These are phyloP conservation scores for Enteromius thamalakanensis DNA, from an alignment of 2,797 vertebrate species.

Conservation along the genomic window DNA sequence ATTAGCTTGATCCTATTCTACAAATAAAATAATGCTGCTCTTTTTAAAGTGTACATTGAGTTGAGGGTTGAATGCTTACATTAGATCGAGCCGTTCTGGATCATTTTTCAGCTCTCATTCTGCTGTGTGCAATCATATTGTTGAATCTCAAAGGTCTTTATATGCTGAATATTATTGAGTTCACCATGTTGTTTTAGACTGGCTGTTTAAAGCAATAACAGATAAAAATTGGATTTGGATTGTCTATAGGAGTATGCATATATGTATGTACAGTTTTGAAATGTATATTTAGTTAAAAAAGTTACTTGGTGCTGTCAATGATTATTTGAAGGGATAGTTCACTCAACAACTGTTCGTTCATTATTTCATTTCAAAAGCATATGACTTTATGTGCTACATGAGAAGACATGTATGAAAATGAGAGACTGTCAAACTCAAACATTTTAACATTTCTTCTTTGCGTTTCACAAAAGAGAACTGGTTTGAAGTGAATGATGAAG, in stretches of 20 bases:
- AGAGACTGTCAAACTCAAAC: background rate
- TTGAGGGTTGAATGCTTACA: background rate
- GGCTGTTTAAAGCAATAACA: slow-evolving; percentile 21
- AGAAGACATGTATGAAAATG: background rate
- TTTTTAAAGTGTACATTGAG: background rate
- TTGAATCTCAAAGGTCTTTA: background rate
- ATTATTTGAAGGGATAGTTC: slow-evolving; percentile 35
- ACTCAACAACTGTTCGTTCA: background rate
- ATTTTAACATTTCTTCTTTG: background rate
- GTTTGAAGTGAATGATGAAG: background rate
- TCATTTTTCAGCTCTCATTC: background rate
- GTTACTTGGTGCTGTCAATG: slow-evolving; percentile 1
- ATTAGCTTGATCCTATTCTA: background rate
- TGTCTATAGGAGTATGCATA: slow-evolving; percentile 8
- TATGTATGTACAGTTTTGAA: slow-evolving; percentile 40
- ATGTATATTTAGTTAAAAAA: slow-evolving; percentile 45
- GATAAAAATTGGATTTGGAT: slow-evolving; percentile 25
- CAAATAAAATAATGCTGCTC: background rate
- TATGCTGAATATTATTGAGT: background rate
- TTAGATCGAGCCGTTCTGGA: background rate
- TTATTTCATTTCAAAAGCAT: background rate
- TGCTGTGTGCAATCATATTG: background rate
- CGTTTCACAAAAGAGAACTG: background rate
- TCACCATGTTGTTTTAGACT: background rate
- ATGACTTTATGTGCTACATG: background rate